phyloP scores from a whole-genome alignment of 2,888 invertebrate species.

The Erebia ligea region DNA sequence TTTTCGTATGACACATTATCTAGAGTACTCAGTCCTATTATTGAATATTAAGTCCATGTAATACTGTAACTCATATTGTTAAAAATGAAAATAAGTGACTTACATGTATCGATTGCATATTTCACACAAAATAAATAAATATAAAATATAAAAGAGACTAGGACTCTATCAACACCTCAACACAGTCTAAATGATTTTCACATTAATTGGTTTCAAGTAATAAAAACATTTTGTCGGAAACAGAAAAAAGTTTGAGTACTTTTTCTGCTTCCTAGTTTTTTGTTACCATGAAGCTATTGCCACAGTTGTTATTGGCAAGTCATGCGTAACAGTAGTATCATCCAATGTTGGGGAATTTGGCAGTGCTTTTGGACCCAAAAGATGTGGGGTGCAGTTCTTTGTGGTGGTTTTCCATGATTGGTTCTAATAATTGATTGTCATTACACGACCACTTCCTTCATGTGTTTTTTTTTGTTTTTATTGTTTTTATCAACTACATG shows the following conservation, averaged over 20 bases:
- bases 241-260: neutral
- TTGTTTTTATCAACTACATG: too few species aligned
- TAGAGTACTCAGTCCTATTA: too few species aligned
- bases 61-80: too few species aligned
- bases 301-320: neutral
- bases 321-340: neutral
- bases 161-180: neutral
- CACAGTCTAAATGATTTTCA: neutral
- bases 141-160: neutral
- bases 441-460: too few species aligned
- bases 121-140: neutral
- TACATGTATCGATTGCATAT: constrained; percentile 1
- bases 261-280: constrained; percentile 4
- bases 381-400: too few species aligned
- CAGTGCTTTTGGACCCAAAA: too few species aligned
- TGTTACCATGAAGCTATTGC: neutral
- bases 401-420: too few species aligned
- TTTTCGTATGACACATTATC: too few species aligned
- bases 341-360: too few species aligned
- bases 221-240: neutral
- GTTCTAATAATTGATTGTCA: too few species aligned
- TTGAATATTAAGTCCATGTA: too few species aligned
- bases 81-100: neutral
- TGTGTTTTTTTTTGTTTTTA: too few species aligned
- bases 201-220: neutral